Evolutionary conservation across 2,888 invertebrate species (phyloP), one percentile per base, ranked within the genome.

Genomic region (Xanthia icteritia): DNA sequence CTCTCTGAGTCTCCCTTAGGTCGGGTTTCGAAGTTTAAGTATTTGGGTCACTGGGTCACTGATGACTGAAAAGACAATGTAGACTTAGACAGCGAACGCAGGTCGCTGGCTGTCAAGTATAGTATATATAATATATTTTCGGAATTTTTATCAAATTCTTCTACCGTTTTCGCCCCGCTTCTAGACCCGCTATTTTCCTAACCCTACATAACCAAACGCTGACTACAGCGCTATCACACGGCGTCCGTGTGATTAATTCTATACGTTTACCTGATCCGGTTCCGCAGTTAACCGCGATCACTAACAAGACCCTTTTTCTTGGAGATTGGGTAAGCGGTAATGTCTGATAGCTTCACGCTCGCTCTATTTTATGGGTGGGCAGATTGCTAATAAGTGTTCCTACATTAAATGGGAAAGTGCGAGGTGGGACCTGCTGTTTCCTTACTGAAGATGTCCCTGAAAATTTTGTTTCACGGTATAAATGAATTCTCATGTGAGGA

Each of bases 191-290:
- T 51, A 1, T 0, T 82, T 85, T 86, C 48, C 39, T 89, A 81
- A 93, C 94, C 88, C 54, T 61, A 86, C 86, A 69, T 78, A 85
- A 83, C 86, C 88, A 91, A 94, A 93, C 90, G 94, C 95, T 94
- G 94, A 95, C 93, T 94, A 93, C 89, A 89, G 90, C 91, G 91
- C 92, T 94, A 94, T 94, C 94, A 84, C 92, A 91, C 92, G 92
- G 91, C 91, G 90, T 91, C 92, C 93, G 94, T 94, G 94, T 95
- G 96, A 96, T 96, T 96, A 96, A 96, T 96, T 93, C 94, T 90
- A 91, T 92, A 90, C 95, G 94, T 94, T 96, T 94, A 95, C 94
- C 94, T 95, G 95, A 94, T 94, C 95, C 91, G 91, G 92, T 92
- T 92, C 92, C 90, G 92, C 90, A 89, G 92, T 92, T 93, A 94